phyloP scores from a whole-genome alignment of 2,888 invertebrate genomes.

The Coenonympha arcania region DNA sequence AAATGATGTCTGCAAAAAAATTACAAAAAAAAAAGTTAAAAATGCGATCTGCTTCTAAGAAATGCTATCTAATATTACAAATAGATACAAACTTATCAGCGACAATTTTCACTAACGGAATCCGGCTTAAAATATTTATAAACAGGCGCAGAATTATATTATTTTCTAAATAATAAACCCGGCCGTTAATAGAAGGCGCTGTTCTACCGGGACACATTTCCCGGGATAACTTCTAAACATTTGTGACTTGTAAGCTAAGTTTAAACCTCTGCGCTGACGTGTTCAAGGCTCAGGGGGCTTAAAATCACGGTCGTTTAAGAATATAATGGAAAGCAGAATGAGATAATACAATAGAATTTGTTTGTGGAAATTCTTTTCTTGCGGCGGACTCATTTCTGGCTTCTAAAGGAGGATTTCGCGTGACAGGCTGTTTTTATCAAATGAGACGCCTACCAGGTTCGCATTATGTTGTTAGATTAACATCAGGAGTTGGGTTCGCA shows the following conservation, averaged over 20 bases:
- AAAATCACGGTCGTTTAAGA: slow-evolving; percentile 1
- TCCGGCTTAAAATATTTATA: not conserved
- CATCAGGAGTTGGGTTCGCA: too few relatives aligned
- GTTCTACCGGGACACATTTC: not conserved
- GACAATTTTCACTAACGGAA: too few relatives aligned
- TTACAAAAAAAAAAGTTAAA: too few relatives aligned
- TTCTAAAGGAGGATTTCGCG: too few relatives aligned
- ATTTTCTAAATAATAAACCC: not conserved
- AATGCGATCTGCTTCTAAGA: too few relatives aligned
- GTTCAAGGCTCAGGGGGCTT: slow-evolving; percentile 3
- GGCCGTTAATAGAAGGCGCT: slow-evolving; percentile 3
- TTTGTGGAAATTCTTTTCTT: not conserved
- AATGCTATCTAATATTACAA: too few relatives aligned
- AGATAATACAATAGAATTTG: not conserved
- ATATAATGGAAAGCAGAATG: not conserved
- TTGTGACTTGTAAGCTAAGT: slow-evolving; percentile 7
- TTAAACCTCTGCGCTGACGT: slow-evolving; percentile 8
- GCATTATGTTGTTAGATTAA: too few relatives aligned
- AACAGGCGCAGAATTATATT: not conserved
- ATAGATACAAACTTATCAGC: too few relatives aligned
- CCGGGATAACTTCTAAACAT: slow-evolving; percentile 12
- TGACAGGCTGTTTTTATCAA: too few relatives aligned
- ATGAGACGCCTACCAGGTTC: too few relatives aligned
- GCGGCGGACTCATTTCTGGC: too few relatives aligned
- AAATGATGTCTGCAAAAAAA: too few relatives aligned